These are phyloP conservation scores for Pyrgilauda ruficollis DNA, from an alignment of 2,113 vertebrate genomes.

Conservation along the genomic window DNA sequence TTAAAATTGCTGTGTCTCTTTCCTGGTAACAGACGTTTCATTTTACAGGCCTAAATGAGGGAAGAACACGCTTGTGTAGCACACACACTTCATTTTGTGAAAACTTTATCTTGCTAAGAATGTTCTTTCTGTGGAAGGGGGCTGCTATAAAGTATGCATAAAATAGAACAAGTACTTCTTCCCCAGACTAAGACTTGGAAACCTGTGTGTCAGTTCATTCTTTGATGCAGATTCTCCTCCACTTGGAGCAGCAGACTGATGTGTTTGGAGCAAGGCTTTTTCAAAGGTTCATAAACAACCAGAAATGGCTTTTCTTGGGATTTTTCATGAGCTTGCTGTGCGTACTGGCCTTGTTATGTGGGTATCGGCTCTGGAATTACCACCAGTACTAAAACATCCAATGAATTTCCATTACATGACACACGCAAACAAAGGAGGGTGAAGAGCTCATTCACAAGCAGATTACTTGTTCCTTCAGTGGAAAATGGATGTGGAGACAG, in stretches of 20 bases:
- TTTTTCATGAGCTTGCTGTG: not conserved
- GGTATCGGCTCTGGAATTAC: not conserved
- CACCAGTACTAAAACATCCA: not conserved
- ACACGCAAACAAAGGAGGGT: not conserved
- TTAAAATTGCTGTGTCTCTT: not conserved
- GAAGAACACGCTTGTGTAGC: not conserved
- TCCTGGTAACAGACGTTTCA: not conserved
- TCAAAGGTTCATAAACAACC: not conserved
- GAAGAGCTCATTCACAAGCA: not conserved
- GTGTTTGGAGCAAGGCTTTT: not conserved
- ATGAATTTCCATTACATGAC: not conserved
- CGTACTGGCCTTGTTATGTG: not conserved
- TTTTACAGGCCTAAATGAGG: not conserved
- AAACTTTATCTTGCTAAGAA: not conserved
- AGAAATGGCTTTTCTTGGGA: not conserved
- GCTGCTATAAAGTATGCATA: not conserved
- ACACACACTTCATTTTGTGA: not conserved
- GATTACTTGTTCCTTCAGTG: not conserved
- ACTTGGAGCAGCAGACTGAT: not conserved
- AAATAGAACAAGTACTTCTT: not conserved
- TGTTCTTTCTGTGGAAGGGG: not conserved
- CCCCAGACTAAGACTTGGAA: not conserved
- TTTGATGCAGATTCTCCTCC: not conserved
- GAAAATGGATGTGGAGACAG: not conserved
- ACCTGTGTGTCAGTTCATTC: not conserved